Percentiles rank a stretch among this genome's conserved stretches.
Conservation (phyloP, 2,888 invertebrate species). For the Drosophila ezoana region DNA sequence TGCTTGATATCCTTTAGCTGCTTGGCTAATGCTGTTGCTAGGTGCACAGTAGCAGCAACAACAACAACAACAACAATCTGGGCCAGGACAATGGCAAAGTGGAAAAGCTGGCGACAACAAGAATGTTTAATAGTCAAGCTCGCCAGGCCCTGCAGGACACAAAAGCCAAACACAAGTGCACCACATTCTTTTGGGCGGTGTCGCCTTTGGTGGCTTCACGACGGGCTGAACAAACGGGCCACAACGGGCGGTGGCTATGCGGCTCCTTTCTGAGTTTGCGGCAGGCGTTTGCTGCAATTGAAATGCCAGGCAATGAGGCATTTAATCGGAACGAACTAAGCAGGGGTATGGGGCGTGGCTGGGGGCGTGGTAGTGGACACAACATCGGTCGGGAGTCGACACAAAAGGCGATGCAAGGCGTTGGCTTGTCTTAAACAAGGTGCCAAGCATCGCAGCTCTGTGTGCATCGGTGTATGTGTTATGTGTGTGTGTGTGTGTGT, state of each 20-base stretch:
- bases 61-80: conserved; percentile 30
- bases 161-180: conserved; percentile 64
- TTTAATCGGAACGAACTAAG: conserved; percentile 64
- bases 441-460: conserved; percentile 35
- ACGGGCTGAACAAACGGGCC: conserved; percentile 24
- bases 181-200: conserved; percentile 52
- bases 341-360: conserved; percentile 31
- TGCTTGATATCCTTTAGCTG: conserved; percentile 60
- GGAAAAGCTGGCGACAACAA: conserved; percentile 51
- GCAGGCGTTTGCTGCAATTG: conserved; percentile 47
- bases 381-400: conserved; percentile 41
- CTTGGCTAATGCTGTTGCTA: conserved; percentile 31
- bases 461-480: not conserved
- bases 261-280: conserved; percentile 18
- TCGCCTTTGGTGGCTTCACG: conserved; percentile 14
- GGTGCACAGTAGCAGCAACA: conserved; percentile 26
- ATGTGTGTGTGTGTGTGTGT: conserved; percentile 19
- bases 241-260: conserved; percentile 25
- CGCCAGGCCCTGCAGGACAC: conserved; percentile 48
- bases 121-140: conserved; percentile 51
- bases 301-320: conserved; percentile 67
- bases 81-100: conserved; percentile 58
- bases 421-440: conserved; percentile 48
- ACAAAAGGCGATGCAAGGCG: conserved; percentile 53
- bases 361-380: conserved; percentile 32